Percentiles rank a stretch among this genome's conserved stretches.
phyloP scores from a whole-genome alignment of 1,140 invertebrate genomes.

The Heterodera schachtii region DNA sequence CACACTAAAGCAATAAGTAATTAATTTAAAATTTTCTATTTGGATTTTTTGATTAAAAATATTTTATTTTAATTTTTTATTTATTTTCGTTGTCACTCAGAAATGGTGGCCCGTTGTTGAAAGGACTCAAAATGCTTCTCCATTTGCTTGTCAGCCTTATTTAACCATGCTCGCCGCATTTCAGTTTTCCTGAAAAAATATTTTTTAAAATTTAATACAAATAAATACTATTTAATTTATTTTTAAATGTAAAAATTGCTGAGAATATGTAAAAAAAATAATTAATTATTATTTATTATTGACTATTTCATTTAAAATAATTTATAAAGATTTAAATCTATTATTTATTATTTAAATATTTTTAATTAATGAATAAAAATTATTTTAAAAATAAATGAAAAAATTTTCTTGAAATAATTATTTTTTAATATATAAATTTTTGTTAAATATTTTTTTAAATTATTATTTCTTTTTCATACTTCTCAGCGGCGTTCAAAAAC shows the following conservation, averaged over 20 bases:
- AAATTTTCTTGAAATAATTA: neutral
- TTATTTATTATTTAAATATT: neutral
- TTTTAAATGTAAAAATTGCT: too few species aligned
- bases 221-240: too few species aligned
- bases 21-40: neutral
- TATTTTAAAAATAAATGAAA: neutral
- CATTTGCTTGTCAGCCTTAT: neutral
- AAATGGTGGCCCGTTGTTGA: neutral
- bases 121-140: neutral
- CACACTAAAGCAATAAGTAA: conserved; percentile 9
- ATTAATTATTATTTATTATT: too few species aligned
- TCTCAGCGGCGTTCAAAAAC: conserved; percentile 53
- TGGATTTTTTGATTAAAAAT: conserved; percentile 1
- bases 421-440: too few species aligned
- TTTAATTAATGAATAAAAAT: neutral
- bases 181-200: neutral
- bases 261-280: too few species aligned
- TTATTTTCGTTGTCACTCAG: neutral
- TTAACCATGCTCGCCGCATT: neutral
- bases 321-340: too few species aligned
- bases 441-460: neutral
- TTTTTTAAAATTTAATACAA: neutral
- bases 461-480: conserved; percentile 9
- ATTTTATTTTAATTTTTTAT: neutral
- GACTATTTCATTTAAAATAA: too few species aligned